These are phyloP conservation scores for Rotaria socialis DNA, from an alignment of 2,888 invertebrate species.

Conservation along the genomic window DNA sequence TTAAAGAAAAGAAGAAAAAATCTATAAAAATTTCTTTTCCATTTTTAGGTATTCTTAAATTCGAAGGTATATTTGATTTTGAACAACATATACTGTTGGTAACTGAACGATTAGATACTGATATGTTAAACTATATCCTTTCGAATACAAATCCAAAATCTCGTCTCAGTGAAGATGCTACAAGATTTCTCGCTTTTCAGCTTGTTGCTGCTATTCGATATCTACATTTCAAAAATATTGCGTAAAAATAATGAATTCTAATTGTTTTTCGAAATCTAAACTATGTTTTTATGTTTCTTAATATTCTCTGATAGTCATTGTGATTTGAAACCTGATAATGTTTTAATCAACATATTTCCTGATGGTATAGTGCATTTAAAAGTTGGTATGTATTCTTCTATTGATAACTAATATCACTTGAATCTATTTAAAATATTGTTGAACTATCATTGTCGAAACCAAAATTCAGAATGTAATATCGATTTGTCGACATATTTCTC, in stretches of 20 bases:
- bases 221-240: slow-evolving; percentile 36
- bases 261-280: neutral
- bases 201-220: slow-evolving; percentile 30
- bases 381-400: neutral
- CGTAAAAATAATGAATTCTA: neutral
- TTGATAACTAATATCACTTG: too few relatives aligned
- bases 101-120: slow-evolving; percentile 12
- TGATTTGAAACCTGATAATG: slow-evolving; percentile 34
- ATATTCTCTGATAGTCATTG: neutral
- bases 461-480: too few relatives aligned
- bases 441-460: too few relatives aligned
- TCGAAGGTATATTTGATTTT: slow-evolving; percentile 35
- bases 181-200: slow-evolving; percentile 34
- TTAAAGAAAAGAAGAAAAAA: neutral
- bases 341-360: slow-evolving; percentile 11
- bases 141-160: slow-evolving; percentile 16
- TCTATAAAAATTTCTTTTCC: neutral
- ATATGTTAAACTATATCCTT: slow-evolving; percentile 31
- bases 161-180: neutral
- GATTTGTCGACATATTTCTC: too few relatives aligned
- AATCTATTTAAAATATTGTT: too few relatives aligned
- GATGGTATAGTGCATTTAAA: slow-evolving; percentile 8
- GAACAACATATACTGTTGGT: slow-evolving; percentile 19
- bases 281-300: neutral
- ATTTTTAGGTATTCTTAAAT: neutral